Conservation (phyloP, 35 echinoderm and acorn worm species). For the Nesometra sesokonis region DNA sequence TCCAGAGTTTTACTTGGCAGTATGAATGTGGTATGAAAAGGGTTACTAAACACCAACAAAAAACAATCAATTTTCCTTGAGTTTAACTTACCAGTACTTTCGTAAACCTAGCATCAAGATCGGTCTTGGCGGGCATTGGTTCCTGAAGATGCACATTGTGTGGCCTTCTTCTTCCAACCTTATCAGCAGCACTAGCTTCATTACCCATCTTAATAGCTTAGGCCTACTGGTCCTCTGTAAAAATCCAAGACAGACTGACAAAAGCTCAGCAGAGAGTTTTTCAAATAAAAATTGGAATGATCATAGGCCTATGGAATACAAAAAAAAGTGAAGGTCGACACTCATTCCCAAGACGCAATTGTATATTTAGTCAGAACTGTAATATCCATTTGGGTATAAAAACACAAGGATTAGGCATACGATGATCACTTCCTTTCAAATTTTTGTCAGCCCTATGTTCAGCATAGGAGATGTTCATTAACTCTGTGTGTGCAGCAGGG, state of each 20-base stretch:
- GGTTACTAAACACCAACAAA: too few relatives aligned
- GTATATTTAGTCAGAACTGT: neutral
- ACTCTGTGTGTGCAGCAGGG: neutral
- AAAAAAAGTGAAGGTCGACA: neutral
- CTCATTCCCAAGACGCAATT: neutral
- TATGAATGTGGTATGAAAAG: too few relatives aligned
- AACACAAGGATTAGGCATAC: neutral
- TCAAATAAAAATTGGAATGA: neutral
- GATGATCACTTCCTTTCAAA: neutral
- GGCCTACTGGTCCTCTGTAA: neutral
- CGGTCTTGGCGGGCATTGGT: neutral
- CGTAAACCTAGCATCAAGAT: neutral
- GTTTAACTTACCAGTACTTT: neutral
- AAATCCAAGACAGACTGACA: neutral
- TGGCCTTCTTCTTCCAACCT: neutral
- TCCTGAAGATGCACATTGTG: neutral
- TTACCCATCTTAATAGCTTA: neutral
- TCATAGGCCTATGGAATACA: neutral
- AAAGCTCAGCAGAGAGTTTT: neutral
- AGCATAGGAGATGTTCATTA: neutral
- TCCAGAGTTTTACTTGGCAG: too few relatives aligned
- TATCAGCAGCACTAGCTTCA: neutral
- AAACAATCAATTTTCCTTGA: too few relatives aligned
- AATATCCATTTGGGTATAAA: neutral
- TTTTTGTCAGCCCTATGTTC: neutral